phyloP scores from a whole-genome alignment of 2,888 invertebrate species.

The Mylabris sibirica region DNA sequence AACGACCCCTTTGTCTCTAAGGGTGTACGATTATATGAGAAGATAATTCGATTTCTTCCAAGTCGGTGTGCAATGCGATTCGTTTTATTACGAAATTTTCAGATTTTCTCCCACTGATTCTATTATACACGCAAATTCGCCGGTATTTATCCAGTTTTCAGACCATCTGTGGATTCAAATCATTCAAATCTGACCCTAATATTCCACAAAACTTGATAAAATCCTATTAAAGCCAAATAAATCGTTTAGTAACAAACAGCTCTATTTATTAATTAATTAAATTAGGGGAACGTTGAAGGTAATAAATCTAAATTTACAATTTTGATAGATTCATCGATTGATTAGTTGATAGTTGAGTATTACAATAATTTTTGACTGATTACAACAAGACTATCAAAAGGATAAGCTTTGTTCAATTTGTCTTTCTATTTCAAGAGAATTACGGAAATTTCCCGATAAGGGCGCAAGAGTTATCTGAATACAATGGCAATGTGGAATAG shows the following conservation, averaged over 20 bases:
- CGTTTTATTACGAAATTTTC: background rate
- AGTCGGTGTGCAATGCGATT: no score
- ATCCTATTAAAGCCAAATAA: background rate
- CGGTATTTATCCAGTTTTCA: background rate
- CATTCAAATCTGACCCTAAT: background rate
- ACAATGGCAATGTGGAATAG: conserved; percentile 28
- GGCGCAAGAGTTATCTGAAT: background rate
- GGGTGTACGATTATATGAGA: no score
- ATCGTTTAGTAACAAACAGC: background rate
- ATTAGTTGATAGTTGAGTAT: background rate
- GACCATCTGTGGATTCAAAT: background rate
- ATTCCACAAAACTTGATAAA: background rate
- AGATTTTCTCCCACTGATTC: background rate
- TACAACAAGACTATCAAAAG: background rate
- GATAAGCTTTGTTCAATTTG: background rate
- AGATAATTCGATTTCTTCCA: no score
- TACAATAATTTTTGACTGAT: background rate
- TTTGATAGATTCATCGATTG: background rate
- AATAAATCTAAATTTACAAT: background rate
- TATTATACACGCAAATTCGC: no score
- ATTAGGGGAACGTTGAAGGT: background rate
- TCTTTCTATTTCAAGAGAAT: background rate
- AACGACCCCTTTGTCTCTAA: no score
- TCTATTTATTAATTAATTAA: background rate
- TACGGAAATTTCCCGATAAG: background rate